Evolutionary conservation across 1,140 invertebrate species (phyloP).

Genomic region (Cydia strobilella): DNA sequence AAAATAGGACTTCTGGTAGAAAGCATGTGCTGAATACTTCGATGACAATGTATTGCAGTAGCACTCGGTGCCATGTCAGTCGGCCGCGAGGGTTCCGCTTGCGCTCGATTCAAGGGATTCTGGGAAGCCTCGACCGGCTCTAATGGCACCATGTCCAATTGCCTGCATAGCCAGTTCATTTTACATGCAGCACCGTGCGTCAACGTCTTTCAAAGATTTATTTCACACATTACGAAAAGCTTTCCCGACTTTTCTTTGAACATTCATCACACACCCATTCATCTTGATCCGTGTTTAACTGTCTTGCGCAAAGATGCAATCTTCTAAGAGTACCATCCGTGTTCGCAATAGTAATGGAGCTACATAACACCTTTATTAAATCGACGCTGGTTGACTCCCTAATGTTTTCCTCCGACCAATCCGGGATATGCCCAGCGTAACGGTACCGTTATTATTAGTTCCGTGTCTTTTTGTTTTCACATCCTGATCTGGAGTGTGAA

Average conservation of each 20-base stretch:
- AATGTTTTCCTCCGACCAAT: slow-evolving; percentile 62
- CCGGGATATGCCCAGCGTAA: slow-evolving; percentile 46
- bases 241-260: not conserved
- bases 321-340: slow-evolving; percentile 48
- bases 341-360: slow-evolving; percentile 56
- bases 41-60: slow-evolving; percentile 27
- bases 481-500: slow-evolving; percentile 32
- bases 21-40: slow-evolving; percentile 31
- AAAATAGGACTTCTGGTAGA: slow-evolving; percentile 11
- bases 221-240: not conserved
- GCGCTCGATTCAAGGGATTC: slow-evolving; percentile 50
- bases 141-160: slow-evolving; percentile 34
- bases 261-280: not conserved
- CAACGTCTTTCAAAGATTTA: not conserved
- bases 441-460: slow-evolving; percentile 27
- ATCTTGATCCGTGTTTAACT: slow-evolving; percentile 41
- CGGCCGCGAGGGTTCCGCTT: slow-evolving; percentile 51
- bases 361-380: slow-evolving; percentile 60
- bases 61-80: slow-evolving; percentile 48
- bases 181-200: not conserved
- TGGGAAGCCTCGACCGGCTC: slow-evolving; percentile 44
- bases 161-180: slow-evolving; percentile 4
- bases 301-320: slow-evolving; percentile 59
- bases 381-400: slow-evolving; percentile 56
- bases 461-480: slow-evolving; percentile 35